Conservation (phyloP, 2,797 vertebrate species). For the Gambusia yucatana region DNA sequence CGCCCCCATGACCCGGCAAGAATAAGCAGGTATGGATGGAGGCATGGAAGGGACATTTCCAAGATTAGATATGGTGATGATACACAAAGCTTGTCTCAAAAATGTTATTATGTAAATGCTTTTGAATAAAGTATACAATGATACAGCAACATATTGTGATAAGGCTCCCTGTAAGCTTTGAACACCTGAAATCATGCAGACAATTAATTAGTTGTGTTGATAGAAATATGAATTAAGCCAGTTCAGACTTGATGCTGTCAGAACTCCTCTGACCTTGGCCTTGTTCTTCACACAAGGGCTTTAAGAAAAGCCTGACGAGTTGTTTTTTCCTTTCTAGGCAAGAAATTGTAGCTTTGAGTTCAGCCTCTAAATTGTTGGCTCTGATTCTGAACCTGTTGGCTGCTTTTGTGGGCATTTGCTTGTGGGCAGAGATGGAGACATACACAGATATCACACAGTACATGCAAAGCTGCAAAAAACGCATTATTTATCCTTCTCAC, state of each 20-base stretch:
- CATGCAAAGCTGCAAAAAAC: constrained; percentile 18
- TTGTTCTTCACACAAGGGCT: constrained; percentile 2
- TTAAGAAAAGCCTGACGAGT: constrained; percentile 17
- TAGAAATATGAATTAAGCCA: neutral
- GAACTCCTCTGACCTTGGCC: too few species aligned
- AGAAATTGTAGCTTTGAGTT: constrained; percentile 21
- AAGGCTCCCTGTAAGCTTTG: neutral
- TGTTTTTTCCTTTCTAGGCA: constrained; percentile 14
- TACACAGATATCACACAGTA: constrained; percentile 20
- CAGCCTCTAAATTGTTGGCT: constrained; percentile 6
- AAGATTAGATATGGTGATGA: neutral
- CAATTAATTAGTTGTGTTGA: neutral
- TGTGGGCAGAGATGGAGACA: constrained; percentile 17
- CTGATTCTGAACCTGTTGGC: constrained; percentile 12
- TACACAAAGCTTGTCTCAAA: neutral
- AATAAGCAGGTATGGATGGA: neutral
- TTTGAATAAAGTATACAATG: neutral
- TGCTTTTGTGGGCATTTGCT: constrained; percentile 18
- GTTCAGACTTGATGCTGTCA: neutral
- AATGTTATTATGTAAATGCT: neutral
- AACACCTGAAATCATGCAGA: neutral
- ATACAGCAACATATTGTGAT: too few species aligned
- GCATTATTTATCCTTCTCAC: constrained; percentile 29
- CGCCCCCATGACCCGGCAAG: neutral
- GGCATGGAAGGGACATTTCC: neutral